Percentiles rank a stretch among this genome's conserved stretches.
phyloP scores from a whole-genome alignment of 1,140 invertebrate species.

The Dendrolimus punctatus region DNA sequence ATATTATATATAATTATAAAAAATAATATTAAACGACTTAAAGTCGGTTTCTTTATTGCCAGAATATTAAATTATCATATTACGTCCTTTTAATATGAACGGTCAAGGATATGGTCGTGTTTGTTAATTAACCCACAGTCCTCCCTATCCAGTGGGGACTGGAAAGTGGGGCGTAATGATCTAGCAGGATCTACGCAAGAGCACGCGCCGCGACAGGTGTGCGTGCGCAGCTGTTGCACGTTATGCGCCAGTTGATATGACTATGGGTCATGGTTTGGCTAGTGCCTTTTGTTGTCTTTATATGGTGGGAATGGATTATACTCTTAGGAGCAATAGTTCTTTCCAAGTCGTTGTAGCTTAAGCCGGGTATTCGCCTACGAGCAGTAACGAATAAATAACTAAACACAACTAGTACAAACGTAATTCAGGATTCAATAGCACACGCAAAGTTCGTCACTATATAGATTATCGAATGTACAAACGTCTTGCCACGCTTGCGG shows the following conservation, averaged over 20 bases:
- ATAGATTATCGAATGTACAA: no score
- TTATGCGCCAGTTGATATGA: slow-evolving; percentile 25
- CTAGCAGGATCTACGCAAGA: slow-evolving; percentile 10
- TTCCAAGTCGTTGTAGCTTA: not conserved
- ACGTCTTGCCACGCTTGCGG: no score
- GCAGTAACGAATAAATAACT: no score
- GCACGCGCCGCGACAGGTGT: slow-evolving; percentile 19
- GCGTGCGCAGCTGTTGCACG: slow-evolving; percentile 22
- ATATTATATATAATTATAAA: no score
- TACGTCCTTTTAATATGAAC: no score
- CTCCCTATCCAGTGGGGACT: not conserved
- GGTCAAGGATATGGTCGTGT: not conserved
- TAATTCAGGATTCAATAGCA: no score
- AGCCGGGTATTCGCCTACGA: no score
- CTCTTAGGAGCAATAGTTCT: not conserved
- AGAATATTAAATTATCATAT: no score
- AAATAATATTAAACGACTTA: no score
- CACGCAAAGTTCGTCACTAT: no score
- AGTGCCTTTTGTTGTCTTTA: slow-evolving; percentile 6
- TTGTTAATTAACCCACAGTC: not conserved
- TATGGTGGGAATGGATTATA: slow-evolving; percentile 4
- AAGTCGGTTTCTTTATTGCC: not conserved
- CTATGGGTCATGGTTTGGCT: slow-evolving; percentile 1
- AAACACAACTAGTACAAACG: no score
- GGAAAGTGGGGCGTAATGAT: not conserved